Evolutionary conservation across 1,140 invertebrate genomes (phyloP).

Genomic region (Drosophila orosa): DNA sequence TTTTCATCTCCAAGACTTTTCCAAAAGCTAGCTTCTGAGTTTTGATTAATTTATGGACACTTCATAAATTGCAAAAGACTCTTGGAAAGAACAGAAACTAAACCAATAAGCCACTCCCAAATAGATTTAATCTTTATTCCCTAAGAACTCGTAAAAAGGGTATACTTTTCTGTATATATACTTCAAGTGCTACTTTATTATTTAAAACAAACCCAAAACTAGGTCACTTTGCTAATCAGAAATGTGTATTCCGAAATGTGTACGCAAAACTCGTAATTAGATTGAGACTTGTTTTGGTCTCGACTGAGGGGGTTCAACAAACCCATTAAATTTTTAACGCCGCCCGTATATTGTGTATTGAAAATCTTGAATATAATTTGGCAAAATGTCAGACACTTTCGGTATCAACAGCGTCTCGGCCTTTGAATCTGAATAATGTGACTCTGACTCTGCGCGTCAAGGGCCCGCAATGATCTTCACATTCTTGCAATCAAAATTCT

Average conservation of each 20-base stretch:
- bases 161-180: neutral
- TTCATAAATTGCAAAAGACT: rapidly evolving
- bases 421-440: constrained; percentile 20
- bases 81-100: rapidly evolving
- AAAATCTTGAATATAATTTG: constrained; percentile 34
- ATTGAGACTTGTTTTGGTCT: constrained; percentile 35
- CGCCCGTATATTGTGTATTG: constrained; percentile 51
- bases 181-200: neutral
- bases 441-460: constrained; percentile 18
- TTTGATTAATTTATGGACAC: neutral
- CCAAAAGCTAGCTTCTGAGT: neutral
- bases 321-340: constrained; percentile 60
- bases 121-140: neutral
- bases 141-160: rapidly evolving
- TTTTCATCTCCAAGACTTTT: neutral
- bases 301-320: constrained; percentile 49
- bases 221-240: constrained; percentile 38
- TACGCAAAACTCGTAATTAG: constrained; percentile 33
- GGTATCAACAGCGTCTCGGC: constrained; percentile 49
- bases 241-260: constrained; percentile 15
- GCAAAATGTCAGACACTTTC: constrained; percentile 30
- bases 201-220: constrained; percentile 5
- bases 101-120: neutral
- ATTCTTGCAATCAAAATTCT: constrained; percentile 22
- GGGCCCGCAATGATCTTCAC: constrained; percentile 20